Base-by-base conservation (phyloP, 2,888 invertebrate species). In the Venustoraphidia nigricollis region DNA sequence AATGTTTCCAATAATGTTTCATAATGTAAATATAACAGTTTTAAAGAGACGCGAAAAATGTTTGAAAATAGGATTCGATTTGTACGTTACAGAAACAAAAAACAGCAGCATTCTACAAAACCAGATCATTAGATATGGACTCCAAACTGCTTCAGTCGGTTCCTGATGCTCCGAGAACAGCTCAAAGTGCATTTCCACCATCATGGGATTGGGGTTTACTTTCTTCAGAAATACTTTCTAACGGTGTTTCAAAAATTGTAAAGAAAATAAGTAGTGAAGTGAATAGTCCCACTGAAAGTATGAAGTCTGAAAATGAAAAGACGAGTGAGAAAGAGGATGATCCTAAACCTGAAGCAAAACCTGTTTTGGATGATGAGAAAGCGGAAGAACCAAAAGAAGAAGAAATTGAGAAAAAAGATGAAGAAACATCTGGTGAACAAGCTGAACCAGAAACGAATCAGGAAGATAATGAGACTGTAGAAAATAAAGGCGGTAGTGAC, bases 101-200 rank as follows among this genome's bases (percentile, higher is more conserved):
- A 70, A 81, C 84, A 2, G 79, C 91, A 2, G 79, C 77, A 9
- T 85, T 83, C 64, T 91, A 92, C 63, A 76, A 79, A 60, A 85
- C 77, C 55, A 77, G 82, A 58, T 75, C 79, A 13, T 75, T 78
- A 53, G 91, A 92, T 63, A 72, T 92, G 52, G 90, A 92, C 58
- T 73, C 79, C 54, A 77, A 76, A 50, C 68, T 79, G 43, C 68
- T 91, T 34, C 74, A 76, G 52, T 75, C 77, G 40, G 64, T 89
- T 53, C 90, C 90, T 8, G 87, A 89, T 46, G 88, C 88, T 34
- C 90, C 91, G 2, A 75, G 90, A 59, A 80, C 83, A 10, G 78
- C 85, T 3, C 81, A 79, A 37, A 79, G 77, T 53, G 71, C 76
- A 35, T 81, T 81, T 56, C 82, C 83, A 0, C 67, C 75, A 17